Base-by-base conservation (phyloP, 2,113 vertebrate genomes). In the Catharus fuscescens region DNA sequence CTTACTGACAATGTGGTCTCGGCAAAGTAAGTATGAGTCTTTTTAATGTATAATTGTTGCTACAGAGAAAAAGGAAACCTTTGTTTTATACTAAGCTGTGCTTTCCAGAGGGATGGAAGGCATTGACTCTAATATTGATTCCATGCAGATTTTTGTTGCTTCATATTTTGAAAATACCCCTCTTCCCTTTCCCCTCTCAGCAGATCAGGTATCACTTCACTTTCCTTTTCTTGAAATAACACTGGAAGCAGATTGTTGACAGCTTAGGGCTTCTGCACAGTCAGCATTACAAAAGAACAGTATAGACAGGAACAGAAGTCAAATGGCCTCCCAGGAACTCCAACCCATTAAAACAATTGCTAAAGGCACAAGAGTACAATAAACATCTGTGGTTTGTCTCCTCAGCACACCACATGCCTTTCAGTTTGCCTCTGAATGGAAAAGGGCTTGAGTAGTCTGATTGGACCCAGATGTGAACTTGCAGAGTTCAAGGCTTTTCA, bases 291-390 rank as follows among this genome's bases (percentile, higher is more conserved):
- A 59, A 52, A 91, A 87, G 88, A 95, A 20, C 48, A 89, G 47
- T 50, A 95, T 18, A 94, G 96, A 95, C 92, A 72, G 80, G 96
- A 97, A 78, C 96, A 97, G 80, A 96, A 97, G 97, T 97, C 96
- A 97, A 97, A 80, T 13, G 57, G 93, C 95, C 97, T 97, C 96
- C 61, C 16, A 94, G 96, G 96, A 97, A 71, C 72, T 81, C 59
- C 94, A 96, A 28, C 88, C 96, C 96, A 97, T 97, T 97, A 96
- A 96, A 97, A 95, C 90, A 93, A 96, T 96, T 97, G 95, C 88
- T 88, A 88, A 87, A 88, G 89, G 95, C 65, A 25, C 80, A 86
- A 50, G 95, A 95, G 95, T 88, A 82, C 83, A 70, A 66, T 92
- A 93, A 95, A 96, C 86, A 93, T 95, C 93, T 93, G 94, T 4